These are phyloP conservation scores for Nyleta sp. DNA, from an alignment of 2,888 invertebrate genomes.

Conservation along the genomic window DNA sequence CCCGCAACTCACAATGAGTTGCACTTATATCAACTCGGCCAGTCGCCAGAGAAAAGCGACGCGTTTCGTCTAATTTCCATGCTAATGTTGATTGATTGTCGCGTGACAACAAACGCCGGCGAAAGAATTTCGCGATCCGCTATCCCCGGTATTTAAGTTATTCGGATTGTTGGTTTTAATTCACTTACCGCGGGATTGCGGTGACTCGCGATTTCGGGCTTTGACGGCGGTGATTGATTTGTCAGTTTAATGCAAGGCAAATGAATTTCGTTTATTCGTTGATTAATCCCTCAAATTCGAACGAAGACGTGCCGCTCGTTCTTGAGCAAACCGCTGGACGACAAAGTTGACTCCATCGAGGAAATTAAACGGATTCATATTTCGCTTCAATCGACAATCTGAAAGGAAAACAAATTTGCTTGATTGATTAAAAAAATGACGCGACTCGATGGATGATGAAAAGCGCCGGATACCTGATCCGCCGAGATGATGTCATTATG, in stretches of 20 bases:
- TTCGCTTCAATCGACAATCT: slow-evolving; percentile 30
- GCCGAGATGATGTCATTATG: slow-evolving; percentile 5
- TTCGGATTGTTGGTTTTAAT: no score
- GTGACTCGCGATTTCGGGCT: slow-evolving; percentile 14
- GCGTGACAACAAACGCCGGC: slow-evolving; percentile 7
- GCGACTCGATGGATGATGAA: slow-evolving; percentile 10
- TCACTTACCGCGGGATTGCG: no score
- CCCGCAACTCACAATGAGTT: slow-evolving; percentile 35
- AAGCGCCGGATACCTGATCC: no score
- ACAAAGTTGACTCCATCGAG: no score
- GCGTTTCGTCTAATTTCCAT: slow-evolving; percentile 8
- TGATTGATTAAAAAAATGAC: slow-evolving; percentile 44
- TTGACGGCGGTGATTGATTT: slow-evolving; percentile 39
- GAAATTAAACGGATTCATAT: slow-evolving; percentile 53
- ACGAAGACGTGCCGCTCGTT: no score
- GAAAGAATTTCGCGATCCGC: not conserved
- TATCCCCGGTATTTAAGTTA: no score
- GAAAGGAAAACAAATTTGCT: slow-evolving; percentile 39
- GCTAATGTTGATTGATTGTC: slow-evolving; percentile 22
- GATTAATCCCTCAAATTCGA: slow-evolving; percentile 49
- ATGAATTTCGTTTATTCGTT: slow-evolving; percentile 32
- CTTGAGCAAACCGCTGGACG: no score
- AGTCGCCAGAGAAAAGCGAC: not conserved
- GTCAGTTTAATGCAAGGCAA: slow-evolving; percentile 33
- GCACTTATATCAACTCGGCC: slow-evolving; percentile 29